phyloP scores from a whole-genome alignment of 2,888 invertebrate genomes.

The Acholoe squamosa region DNA sequence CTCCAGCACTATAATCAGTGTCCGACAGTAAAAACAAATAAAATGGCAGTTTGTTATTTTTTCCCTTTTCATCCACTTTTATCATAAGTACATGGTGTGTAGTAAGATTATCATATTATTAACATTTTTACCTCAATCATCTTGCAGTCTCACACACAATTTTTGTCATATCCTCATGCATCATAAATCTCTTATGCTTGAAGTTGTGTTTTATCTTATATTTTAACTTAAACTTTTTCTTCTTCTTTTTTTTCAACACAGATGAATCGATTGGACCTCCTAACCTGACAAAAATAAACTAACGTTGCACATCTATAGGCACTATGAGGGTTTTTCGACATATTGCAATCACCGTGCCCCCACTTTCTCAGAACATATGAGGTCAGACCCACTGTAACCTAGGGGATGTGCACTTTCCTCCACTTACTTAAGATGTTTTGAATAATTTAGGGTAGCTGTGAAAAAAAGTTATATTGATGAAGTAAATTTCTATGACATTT shows the following conservation, averaged over 20 bases:
- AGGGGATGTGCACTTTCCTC: too few relatives aligned
- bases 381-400: neutral
- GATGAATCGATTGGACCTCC: constrained; percentile 55
- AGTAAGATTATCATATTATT: constrained; percentile 39
- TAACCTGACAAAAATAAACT: constrained; percentile 51
- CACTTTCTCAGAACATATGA: neutral
- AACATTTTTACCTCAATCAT: constrained; percentile 33
- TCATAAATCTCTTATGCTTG: constrained; percentile 50
- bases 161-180: constrained; percentile 13
- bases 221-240: constrained; percentile 14
- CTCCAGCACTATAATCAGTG: constrained; percentile 3
- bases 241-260: constrained; percentile 32
- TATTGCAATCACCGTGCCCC: constrained; percentile 5
- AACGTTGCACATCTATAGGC: constrained; percentile 43
- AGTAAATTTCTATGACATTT: too few relatives aligned
- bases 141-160: neutral
- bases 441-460: too few relatives aligned
- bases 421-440: too few relatives aligned
- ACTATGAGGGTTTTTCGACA: constrained; percentile 25
- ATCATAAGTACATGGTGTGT: neutral
- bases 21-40: constrained; percentile 27
- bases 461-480: too few relatives aligned
- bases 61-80: neutral
- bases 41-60: constrained; percentile 58
- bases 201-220: neutral